A percentile compares a stretch with the other conserved stretches of the same genome.
Evolutionary conservation across 1,140 invertebrate species (phyloP).

Genomic region (Brachionus manjavacas): DNA sequence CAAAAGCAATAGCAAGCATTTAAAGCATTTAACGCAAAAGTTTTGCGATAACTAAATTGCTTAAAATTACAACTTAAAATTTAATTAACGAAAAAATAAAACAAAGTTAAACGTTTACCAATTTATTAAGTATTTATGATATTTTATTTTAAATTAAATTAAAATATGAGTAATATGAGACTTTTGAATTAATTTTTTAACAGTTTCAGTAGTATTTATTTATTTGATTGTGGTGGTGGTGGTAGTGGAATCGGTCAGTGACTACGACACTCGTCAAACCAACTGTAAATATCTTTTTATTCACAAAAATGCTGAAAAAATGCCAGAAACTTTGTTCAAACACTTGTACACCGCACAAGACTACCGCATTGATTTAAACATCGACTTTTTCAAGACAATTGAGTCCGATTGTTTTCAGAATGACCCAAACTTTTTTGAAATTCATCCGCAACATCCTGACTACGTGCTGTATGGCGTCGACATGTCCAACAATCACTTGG

Average conservation of each 20-base stretch:
- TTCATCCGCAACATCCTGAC: neutral
- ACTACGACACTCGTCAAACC: neutral
- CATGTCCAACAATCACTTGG: neutral
- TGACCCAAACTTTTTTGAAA: neutral
- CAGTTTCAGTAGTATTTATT: neutral
- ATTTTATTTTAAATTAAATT: too few species aligned
- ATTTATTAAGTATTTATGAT: too few species aligned
- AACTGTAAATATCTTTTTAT: slow-evolving; percentile 8
- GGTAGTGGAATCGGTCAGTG: neutral
- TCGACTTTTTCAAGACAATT: neutral
- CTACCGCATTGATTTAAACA: neutral
- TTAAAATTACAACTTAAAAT: too few species aligned
- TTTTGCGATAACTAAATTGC: too few species aligned
- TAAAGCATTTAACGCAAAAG: too few species aligned
- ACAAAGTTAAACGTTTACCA: too few species aligned
- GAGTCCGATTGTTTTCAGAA: neutral
- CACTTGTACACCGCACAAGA: neutral
- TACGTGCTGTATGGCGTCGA: slow-evolving; percentile 1
- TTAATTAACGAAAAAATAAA: too few species aligned
- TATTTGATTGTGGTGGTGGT: neutral
- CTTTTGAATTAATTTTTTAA: too few species aligned
- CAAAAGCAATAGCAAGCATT: too few species aligned
- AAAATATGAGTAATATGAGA: too few species aligned
- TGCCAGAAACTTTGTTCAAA: neutral
- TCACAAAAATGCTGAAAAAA: neutral